phyloP scores from a whole-genome alignment of 30 jellyfish, hydroid and myxozoan species.

The Pseudorhiza aurosa region DNA sequence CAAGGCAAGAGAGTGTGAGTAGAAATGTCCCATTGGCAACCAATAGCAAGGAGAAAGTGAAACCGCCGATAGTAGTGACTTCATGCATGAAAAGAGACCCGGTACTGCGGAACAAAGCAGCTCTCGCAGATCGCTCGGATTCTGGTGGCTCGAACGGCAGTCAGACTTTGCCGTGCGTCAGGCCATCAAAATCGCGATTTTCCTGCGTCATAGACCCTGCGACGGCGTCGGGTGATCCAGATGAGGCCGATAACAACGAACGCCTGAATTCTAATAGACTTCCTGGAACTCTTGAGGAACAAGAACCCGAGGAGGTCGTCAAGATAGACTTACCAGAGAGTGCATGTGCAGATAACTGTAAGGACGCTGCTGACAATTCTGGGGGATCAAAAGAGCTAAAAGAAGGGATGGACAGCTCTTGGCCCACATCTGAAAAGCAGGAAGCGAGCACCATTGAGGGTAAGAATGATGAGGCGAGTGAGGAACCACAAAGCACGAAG shows the following conservation, averaged over 20 bases:
- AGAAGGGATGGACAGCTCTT: neutral
- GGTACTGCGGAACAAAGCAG: too few relatives aligned
- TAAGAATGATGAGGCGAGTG: neutral
- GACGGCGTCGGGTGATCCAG: slow-evolving; percentile 5
- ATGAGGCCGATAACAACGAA: neutral
- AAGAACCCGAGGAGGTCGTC: slow-evolving; percentile 44
- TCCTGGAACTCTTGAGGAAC: slow-evolving; percentile 6
- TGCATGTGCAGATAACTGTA: too few relatives aligned
- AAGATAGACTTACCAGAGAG: slow-evolving; percentile 32
- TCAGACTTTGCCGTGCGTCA: slow-evolving; percentile 26
- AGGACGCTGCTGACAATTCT: neutral
- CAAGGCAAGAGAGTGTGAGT: too few relatives aligned
- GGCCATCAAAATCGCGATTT: slow-evolving; percentile 52
- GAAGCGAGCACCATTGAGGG: neutral
- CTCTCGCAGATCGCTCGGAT: neutral
- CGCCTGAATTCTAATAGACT: slow-evolving; percentile 29
- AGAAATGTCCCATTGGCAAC: too few relatives aligned
- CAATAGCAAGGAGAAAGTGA: too few relatives aligned
- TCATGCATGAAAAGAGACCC: neutral
- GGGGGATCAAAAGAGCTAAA: neutral
- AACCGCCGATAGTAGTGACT: too few relatives aligned
- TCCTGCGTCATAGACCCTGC: slow-evolving; percentile 40
- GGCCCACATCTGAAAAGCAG: neutral
- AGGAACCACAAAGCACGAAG: neutral
- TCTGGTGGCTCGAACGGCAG: slow-evolving; percentile 17